Conservation (phyloP, 1,140 invertebrate species). For the Wasmannia auropunctata region DNA sequence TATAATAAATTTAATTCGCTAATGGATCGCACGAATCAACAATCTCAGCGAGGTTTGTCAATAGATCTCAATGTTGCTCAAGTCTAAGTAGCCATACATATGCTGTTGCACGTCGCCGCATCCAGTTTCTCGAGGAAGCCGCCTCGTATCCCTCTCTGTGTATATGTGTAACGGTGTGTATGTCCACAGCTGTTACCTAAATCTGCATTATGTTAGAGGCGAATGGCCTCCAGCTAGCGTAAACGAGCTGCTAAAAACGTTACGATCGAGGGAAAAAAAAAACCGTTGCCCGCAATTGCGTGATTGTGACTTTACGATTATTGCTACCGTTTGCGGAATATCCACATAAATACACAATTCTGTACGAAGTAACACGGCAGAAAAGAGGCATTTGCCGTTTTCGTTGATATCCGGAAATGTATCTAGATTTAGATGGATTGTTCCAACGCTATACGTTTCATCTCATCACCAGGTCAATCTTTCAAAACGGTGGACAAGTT, state of each 20-base stretch:
- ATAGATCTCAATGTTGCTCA: conserved; percentile 37
- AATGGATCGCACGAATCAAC: not conserved
- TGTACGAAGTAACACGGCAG: not conserved
- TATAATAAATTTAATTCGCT: conserved; percentile 25
- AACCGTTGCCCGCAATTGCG: conserved; percentile 16
- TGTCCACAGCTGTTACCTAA: conserved; percentile 53
- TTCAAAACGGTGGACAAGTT: not conserved
- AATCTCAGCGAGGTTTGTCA: not conserved
- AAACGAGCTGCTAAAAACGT: conserved; percentile 52
- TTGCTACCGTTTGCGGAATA: conserved; percentile 33
- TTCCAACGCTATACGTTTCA: not conserved
- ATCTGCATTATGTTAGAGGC: conserved; percentile 40
- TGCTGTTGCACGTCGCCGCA: conserved; percentile 44
- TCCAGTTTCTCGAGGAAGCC: conserved; percentile 43
- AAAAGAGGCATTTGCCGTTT: conserved; percentile 19
- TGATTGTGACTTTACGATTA: conserved; percentile 49
- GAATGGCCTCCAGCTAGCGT: conserved; percentile 24
- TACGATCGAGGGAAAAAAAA: conserved; percentile 18
- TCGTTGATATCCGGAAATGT: not conserved
- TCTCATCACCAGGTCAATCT: not conserved
- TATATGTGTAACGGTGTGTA: conserved; percentile 41
- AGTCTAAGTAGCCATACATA: conserved; percentile 47
- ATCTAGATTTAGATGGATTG: not conserved
- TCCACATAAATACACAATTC: conserved; percentile 30
- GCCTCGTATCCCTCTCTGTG: not conserved